These are phyloP conservation scores for Drosophila sordidula DNA, from an alignment of 2,888 invertebrate genomes.

Conservation along the genomic window DNA sequence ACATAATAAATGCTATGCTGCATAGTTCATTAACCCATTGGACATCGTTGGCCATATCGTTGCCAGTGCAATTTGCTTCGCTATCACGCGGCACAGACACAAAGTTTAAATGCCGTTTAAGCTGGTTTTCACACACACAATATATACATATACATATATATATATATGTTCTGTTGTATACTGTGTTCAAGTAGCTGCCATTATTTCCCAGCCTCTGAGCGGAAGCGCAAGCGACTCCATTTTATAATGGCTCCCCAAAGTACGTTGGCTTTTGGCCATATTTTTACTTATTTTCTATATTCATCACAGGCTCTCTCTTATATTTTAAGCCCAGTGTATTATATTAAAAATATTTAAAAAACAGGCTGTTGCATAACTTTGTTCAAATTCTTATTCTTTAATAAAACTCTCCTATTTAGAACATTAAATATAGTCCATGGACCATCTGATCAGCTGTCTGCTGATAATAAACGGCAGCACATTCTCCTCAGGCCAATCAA, in stretches of 20 bases:
- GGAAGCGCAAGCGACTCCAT: conserved; percentile 16
- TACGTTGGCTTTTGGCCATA: conserved; percentile 38
- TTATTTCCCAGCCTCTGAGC: conserved; percentile 26
- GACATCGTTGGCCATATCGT: conserved; percentile 30
- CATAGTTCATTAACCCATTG: conserved; percentile 52
- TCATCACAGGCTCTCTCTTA: not conserved
- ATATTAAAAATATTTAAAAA: no score
- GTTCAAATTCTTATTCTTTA: not conserved
- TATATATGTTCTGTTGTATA: conserved; percentile 8
- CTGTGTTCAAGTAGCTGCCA: conserved; percentile 22
- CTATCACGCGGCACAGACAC: conserved; percentile 36
- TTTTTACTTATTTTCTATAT: not conserved
- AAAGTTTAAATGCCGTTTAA: conserved; percentile 36
- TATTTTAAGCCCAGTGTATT: no score
- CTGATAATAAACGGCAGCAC: not conserved
- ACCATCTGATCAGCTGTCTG: conserved; percentile 4
- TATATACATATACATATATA: not conserved
- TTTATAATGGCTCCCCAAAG: conserved; percentile 37
- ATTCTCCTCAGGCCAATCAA: conserved; percentile 40
- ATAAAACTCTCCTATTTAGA: not conserved
- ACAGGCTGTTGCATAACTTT: conserved; percentile 11
- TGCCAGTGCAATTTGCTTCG: conserved; percentile 30
- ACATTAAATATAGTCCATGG: conserved; percentile 6
- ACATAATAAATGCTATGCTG: conserved; percentile 35
- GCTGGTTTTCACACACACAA: conserved; percentile 12